Conservation (phyloP, 2,113 vertebrate genomes). For the Tyto alba region DNA sequence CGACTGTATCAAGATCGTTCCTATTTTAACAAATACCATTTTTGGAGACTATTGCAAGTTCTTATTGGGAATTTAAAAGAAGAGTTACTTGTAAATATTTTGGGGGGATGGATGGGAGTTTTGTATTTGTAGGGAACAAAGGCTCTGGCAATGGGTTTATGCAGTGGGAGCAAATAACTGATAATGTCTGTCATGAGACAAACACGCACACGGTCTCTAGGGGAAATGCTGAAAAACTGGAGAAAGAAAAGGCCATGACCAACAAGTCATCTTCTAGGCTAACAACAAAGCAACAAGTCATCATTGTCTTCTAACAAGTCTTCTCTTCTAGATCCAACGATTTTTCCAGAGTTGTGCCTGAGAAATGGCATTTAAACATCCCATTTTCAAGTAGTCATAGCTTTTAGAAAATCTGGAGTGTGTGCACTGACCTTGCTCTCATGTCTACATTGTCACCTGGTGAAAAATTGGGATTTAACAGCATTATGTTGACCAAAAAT, state of each 20-base stretch:
- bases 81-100: not conserved
- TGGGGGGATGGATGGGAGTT: not conserved
- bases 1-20: not conserved
- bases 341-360: not conserved
- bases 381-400: not conserved
- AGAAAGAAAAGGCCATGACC: not conserved
- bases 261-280: not conserved
- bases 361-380: not conserved
- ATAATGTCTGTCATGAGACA: not conserved
- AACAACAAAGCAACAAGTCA: not conserved
- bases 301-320: not conserved
- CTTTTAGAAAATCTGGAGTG: not conserved
- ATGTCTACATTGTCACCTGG: rapidly evolving
- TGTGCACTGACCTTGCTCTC: not conserved
- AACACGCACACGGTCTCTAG: rapidly evolving
- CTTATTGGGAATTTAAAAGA: not conserved
- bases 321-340: not conserved
- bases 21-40: not conserved
- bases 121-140: not conserved
- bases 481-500: rapidly evolving
- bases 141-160: rapidly evolving
- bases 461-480: not conserved
- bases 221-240: not conserved
- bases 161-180: not conserved
- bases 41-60: not conserved